phyloP scores from a whole-genome alignment of 37 sponge, comb jelly and placozoan species.

The Agelas oroides region DNA sequence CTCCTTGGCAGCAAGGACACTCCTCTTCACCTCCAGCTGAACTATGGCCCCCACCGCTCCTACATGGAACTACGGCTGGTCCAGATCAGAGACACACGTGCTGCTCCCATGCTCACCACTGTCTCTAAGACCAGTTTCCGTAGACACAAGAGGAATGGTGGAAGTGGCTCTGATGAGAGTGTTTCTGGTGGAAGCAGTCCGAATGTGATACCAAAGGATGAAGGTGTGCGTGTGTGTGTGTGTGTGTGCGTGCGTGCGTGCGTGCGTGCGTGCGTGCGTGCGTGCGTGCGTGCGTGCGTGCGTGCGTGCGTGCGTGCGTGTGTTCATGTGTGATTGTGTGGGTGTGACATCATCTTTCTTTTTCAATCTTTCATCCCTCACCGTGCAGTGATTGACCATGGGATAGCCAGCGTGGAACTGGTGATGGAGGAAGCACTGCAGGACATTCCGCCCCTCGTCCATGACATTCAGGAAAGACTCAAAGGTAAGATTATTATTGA shows the following conservation, averaged over 20 bases:
- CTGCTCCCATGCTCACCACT: slow-evolving; percentile 18
- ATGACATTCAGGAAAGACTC: slow-evolving; percentile 82
- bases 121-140: background rate
- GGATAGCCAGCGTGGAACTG: slow-evolving; percentile 64
- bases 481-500: slow-evolving; percentile 17
- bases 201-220: slow-evolving; percentile 70
- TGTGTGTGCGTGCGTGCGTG: no score
- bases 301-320: no score
- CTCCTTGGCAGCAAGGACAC: slow-evolving; percentile 39
- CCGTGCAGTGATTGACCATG: slow-evolving; percentile 78
- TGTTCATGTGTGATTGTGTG: no score
- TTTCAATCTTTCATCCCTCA: no score
- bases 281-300: no score
- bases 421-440: slow-evolving; percentile 80
- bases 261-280: no score
- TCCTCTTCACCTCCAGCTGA: slow-evolving; percentile 76
- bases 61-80: slow-evolving; percentile 74
- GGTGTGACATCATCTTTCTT: no score
- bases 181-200: slow-evolving; percentile 29
- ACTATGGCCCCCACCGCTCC: slow-evolving; percentile 42
- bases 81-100: slow-evolving; percentile 36
- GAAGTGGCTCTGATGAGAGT: slow-evolving; percentile 51
- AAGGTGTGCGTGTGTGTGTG: slow-evolving; percentile 52
- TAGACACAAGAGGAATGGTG: background rate
- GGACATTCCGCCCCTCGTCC: slow-evolving; percentile 71